Conservation (phyloP, 2,888 invertebrate genomes). For the Hybos culiciformis region DNA sequence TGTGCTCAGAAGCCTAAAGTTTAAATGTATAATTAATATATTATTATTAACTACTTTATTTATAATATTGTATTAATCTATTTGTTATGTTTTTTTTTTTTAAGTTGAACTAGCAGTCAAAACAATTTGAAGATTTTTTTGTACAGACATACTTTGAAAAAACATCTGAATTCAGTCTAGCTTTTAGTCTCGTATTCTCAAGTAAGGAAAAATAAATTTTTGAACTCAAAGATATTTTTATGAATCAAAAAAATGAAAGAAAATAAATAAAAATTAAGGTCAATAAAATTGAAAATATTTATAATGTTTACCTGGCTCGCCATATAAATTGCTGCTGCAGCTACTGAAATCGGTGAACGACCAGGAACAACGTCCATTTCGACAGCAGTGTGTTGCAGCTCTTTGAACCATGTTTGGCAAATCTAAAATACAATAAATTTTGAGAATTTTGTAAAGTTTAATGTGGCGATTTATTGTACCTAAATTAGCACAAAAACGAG, state of each 20-base stretch:
- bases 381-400: constrained; percentile 90
- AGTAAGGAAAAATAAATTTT: no score
- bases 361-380: constrained; percentile 96
- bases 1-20: constrained; percentile 79
- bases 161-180: no score
- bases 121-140: no score
- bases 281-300: not conserved
- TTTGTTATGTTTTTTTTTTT: no score
- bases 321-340: constrained; percentile 99
- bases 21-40: not conserved
- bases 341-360: constrained; percentile 94
- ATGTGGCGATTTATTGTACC: constrained; percentile 31
- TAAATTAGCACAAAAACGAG: constrained; percentile 92
- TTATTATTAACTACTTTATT: no score
- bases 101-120: no score
- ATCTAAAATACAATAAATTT: constrained; percentile 18
- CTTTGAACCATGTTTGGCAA: constrained; percentile 77
- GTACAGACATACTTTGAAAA: no score
- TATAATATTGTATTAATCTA: no score
- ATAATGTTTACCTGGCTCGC: constrained; percentile 70
- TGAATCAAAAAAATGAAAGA: constrained; percentile 1
- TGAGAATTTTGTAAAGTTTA: not conserved
- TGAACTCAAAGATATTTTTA: no score
- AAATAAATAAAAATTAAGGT: not conserved
- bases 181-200: no score